A percentile compares a stretch with the other conserved stretches of the same genome.
Conservation (phyloP, 1,140 invertebrate species). For the Dreissena polymorpha region DNA sequence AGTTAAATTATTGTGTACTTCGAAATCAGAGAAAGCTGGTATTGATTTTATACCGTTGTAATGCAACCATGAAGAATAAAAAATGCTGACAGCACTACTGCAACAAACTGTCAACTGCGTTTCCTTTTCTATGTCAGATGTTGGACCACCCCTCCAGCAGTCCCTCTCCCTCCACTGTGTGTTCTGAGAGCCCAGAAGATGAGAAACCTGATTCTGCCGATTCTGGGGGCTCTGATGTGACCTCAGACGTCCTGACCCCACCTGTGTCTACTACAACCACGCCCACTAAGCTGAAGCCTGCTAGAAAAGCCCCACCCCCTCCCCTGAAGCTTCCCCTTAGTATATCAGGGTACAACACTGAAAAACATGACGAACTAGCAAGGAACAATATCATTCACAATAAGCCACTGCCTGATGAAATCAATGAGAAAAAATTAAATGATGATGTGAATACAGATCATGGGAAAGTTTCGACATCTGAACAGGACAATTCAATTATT, state of each 20-base stretch:
- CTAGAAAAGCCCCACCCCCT: conserved; percentile 39
- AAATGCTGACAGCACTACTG: too few relatives aligned
- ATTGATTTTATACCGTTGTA: too few relatives aligned
- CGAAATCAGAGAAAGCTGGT: too few relatives aligned
- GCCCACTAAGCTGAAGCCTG: conserved; percentile 33
- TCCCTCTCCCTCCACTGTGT: conserved; percentile 26
- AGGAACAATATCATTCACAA: neutral
- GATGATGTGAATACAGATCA: neutral
- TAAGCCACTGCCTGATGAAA: conserved; percentile 17
- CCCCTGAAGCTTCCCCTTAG: neutral
- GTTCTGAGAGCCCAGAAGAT: conserved; percentile 33
- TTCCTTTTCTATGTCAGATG: conserved; percentile 28
- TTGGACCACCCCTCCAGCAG: conserved; percentile 41
- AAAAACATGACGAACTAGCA: conserved; percentile 8
- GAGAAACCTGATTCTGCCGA: neutral
- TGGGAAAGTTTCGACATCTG: neutral
- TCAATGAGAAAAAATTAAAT: conserved; percentile 30
- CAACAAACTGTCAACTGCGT: too few relatives aligned
- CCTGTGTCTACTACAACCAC: neutral
- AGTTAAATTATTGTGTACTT: too few relatives aligned
- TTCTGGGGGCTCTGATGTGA: neutral
- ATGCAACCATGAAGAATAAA: too few relatives aligned
- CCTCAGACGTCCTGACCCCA: neutral
- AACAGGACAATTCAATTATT: neutral
- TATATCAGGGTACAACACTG: conserved; percentile 13